Evolutionary conservation across 1,140 invertebrate species (phyloP).

Genomic region (Drosophila lini): DNA sequence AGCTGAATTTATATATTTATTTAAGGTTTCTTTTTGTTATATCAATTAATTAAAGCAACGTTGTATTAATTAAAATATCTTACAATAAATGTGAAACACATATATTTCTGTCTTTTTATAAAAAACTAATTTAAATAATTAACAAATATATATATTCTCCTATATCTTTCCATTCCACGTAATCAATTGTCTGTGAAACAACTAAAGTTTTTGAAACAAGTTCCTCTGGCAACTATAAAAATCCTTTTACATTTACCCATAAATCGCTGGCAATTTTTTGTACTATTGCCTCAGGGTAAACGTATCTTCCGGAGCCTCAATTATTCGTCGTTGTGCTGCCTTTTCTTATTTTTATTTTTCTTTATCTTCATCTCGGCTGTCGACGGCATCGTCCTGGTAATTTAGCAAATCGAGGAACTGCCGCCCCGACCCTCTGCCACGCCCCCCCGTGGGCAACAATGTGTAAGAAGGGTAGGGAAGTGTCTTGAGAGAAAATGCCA

Average conservation of each 20-base stretch:
- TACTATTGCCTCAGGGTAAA: conserved; percentile 10
- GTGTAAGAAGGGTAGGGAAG: background rate
- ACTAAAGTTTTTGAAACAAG: conserved; percentile 20
- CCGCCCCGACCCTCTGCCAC: background rate
- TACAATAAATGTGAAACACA: background rate
- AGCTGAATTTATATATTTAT: background rate
- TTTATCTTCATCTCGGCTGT: conserved; percentile 40
- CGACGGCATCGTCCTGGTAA: conserved; percentile 42
- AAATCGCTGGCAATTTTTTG: conserved; percentile 11
- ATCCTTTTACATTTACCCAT: conserved; percentile 19
- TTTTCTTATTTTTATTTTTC: conserved; percentile 11
- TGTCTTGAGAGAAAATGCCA: conserved; percentile 52
- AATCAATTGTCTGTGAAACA: conserved; percentile 8
- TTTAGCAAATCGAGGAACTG: conserved; percentile 40
- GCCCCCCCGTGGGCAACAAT: conserved; percentile 19
- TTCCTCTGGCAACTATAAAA: conserved; percentile 23
- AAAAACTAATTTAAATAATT: background rate
- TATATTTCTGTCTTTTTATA: background rate
- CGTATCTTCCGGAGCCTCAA: conserved; percentile 21
- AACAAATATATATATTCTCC: background rate
- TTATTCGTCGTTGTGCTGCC: conserved; percentile 24
- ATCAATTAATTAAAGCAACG: too few species aligned
- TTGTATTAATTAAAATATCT: background rate
- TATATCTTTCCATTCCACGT: background rate
- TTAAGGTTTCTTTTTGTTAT: too few species aligned